phyloP scores from a whole-genome alignment of 2,797 vertebrate species.

The Antennarius maculatus region DNA sequence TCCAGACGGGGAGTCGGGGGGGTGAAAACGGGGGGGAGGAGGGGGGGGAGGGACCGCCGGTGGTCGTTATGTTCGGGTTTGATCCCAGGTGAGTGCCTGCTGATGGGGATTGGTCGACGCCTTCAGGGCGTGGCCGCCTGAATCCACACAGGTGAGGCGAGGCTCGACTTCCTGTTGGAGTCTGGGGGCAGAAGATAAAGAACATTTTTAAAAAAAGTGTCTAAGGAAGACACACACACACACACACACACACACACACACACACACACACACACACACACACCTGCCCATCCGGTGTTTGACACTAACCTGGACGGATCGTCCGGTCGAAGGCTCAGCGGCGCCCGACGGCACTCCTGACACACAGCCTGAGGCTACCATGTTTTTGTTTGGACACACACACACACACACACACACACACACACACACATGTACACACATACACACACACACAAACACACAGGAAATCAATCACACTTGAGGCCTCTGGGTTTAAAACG shows the following conservation, averaged over 20 bases:
- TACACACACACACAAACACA: slow-evolving; percentile 27
- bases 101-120: too few relatives aligned
- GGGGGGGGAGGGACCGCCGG: too few relatives aligned
- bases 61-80: too few relatives aligned
- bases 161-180: too few relatives aligned
- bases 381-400: slow-evolving; percentile 30
- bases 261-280: slow-evolving; percentile 13
- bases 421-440: not conserved
- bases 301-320: slow-evolving; percentile 50
- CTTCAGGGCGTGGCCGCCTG: too few relatives aligned
- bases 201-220: not conserved
- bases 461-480: slow-evolving; percentile 50
- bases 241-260: too few relatives aligned
- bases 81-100: too few relatives aligned
- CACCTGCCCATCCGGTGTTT: slow-evolving; percentile 25
- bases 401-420: too few relatives aligned
- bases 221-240: not conserved
- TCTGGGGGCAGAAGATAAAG: too few relatives aligned
- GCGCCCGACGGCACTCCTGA: slow-evolving; percentile 33
- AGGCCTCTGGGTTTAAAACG: slow-evolving; percentile 47
- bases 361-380: slow-evolving; percentile 41
- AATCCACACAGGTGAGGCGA: too few relatives aligned
- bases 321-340: slow-evolving; percentile 11
- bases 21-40: too few relatives aligned
- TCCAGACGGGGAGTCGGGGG: slow-evolving; percentile 37